Conservation (phyloP, 2,888 invertebrate species). For the Pachydiplax longipennis region DNA sequence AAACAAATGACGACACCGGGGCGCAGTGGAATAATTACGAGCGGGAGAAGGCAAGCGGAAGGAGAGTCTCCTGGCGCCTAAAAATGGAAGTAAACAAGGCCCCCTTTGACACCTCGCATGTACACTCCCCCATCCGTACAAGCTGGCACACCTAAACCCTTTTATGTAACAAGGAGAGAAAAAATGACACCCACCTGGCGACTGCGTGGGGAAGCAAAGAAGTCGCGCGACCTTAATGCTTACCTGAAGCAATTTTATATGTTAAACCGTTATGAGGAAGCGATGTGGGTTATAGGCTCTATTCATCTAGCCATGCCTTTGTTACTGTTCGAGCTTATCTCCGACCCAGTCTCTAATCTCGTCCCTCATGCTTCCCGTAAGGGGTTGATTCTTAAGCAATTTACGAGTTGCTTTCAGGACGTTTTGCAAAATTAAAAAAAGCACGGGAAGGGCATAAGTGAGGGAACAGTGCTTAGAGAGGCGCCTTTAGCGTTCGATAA, state of each 20-base stretch:
- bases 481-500: background rate
- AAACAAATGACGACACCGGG: background rate
- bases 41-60: background rate
- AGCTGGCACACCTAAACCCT: background rate
- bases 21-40: background rate
- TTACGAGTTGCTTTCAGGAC: background rate
- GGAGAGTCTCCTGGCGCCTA: background rate
- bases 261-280: background rate
- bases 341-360: background rate
- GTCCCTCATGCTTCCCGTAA: background rate
- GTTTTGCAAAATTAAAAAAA: background rate
- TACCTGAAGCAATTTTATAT: constrained; percentile 26
- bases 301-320: background rate
- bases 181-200: background rate
- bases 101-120: background rate
- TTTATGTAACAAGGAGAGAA: background rate
- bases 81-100: background rate
- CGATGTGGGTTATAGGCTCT: background rate
- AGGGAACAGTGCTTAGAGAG: background rate
- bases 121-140: background rate
- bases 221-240: background rate
- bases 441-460: background rate
- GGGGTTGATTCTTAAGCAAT: background rate
- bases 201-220: background rate
- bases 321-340: background rate